A percentile compares a stretch with the other conserved stretches of the same genome.
Conservation (phyloP, 2,797 vertebrate species). For the Eulemur albifrons region DNA sequence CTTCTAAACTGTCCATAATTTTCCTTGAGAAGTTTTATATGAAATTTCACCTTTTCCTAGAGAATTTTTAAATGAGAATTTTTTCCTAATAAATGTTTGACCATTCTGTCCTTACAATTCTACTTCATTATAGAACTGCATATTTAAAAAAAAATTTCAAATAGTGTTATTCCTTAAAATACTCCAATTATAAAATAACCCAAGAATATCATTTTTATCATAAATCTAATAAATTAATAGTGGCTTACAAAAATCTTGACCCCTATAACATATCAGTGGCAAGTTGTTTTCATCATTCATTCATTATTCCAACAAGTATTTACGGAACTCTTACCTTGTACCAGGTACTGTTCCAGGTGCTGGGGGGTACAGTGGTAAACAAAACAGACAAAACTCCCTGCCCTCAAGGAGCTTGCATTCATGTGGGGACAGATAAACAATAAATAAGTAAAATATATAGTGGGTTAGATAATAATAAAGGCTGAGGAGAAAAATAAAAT, state of each 20-base stretch:
- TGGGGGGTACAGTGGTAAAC: background rate
- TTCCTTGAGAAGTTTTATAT: background rate
- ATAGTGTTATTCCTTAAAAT: background rate
- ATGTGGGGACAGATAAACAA: background rate
- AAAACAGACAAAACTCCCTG: background rate
- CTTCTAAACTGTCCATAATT: background rate
- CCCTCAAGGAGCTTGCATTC: background rate
- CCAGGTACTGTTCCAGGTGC: background rate
- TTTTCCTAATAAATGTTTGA: background rate
- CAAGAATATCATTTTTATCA: background rate
- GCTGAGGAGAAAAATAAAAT: background rate
- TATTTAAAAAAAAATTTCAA: background rate
- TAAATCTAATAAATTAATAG: conserved; percentile 3
- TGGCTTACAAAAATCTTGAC: conserved; percentile 10
- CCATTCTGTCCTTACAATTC: background rate
- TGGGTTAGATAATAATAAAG: background rate
- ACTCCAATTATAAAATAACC: background rate
- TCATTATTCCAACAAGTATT: conserved; percentile 11
- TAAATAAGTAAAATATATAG: background rate
- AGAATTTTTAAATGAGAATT: background rate
- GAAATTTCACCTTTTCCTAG: background rate
- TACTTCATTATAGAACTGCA: background rate
- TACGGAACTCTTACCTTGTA: background rate
- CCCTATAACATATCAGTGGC: background rate
- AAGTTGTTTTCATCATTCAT: background rate